These are phyloP conservation scores for Drosophila eohydei DNA, from an alignment of 2,888 invertebrate species.

Conservation along the genomic window DNA sequence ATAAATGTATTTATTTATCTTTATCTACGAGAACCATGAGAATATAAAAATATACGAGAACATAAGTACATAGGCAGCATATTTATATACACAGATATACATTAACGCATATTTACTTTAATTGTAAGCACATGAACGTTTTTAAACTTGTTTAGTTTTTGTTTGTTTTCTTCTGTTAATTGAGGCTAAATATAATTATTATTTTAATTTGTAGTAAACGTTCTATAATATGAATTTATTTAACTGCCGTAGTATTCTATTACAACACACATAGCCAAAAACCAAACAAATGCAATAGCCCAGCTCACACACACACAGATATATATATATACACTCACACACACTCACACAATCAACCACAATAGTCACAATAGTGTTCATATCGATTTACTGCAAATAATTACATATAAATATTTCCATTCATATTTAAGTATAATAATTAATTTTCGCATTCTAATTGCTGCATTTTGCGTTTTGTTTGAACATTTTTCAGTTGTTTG, in stretches of 20 bases:
- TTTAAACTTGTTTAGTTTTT: slow-evolving; percentile 56
- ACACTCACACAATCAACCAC: slow-evolving; percentile 41
- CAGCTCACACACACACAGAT: slow-evolving; percentile 43
- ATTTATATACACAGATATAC: slow-evolving; percentile 40
- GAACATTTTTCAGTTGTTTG: slow-evolving; percentile 11
- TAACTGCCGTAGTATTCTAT: slow-evolving; percentile 54
- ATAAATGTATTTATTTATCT: slow-evolving; percentile 74
- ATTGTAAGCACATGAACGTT: slow-evolving; percentile 14
- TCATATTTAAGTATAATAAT: slow-evolving; percentile 45
- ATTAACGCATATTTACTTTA: slow-evolving; percentile 21
- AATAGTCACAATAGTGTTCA: slow-evolving; percentile 76
- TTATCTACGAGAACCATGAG: slow-evolving; percentile 52
- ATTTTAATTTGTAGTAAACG: slow-evolving; percentile 48
- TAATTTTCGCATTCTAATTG: slow-evolving; percentile 56
- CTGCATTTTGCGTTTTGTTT: slow-evolving; percentile 65
- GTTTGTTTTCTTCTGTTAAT: slow-evolving; percentile 65
- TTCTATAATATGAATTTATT: slow-evolving; percentile 37
- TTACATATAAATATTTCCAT: slow-evolving; percentile 48
- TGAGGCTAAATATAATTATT: slow-evolving; percentile 63
- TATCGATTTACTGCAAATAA: slow-evolving; percentile 60
- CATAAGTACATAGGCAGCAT: slow-evolving; percentile 59
- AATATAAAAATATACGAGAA: slow-evolving; percentile 37
- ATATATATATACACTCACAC: slow-evolving; percentile 24
- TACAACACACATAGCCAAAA: slow-evolving; percentile 52
- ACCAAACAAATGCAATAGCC: slow-evolving; percentile 65